A percentile compares a stretch with the other conserved stretches of the same genome.
Conservation (phyloP, 1,140 invertebrate species). For the Manduca sexta region DNA sequence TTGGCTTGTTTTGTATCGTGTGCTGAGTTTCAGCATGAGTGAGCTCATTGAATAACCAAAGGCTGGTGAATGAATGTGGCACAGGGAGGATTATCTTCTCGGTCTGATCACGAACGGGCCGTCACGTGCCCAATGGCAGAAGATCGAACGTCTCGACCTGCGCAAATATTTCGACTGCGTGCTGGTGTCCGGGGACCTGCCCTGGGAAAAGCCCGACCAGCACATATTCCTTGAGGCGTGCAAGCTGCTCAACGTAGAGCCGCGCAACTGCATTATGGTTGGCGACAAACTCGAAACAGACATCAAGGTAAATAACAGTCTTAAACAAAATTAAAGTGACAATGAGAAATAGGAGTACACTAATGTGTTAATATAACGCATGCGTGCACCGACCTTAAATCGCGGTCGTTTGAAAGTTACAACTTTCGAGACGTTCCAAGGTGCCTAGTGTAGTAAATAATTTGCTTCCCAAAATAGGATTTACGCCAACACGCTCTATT, state of each 20-base stretch:
- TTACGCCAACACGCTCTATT: background rate
- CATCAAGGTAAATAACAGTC: too few species aligned
- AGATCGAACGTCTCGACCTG: constrained; percentile 80
- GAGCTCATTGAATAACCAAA: constrained; percentile 45
- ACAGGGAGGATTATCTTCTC: constrained; percentile 79
- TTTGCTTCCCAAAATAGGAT: too few species aligned
- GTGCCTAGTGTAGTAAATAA: too few species aligned
- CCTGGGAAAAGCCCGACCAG: constrained; percentile 87
- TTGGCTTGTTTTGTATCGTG: constrained; percentile 38
- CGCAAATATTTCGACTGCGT: constrained; percentile 84
- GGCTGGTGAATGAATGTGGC: constrained; percentile 55
- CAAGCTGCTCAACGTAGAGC: constrained; percentile 80
- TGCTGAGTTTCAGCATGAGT: constrained; percentile 61
- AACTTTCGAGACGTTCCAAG: too few species aligned
- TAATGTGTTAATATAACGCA: background rate
- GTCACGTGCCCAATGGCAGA: constrained; percentile 90
- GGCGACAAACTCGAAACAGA: constrained; percentile 91
- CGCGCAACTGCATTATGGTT: constrained; percentile 86
- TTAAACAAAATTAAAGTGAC: too few species aligned
- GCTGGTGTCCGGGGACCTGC: constrained; percentile 86
- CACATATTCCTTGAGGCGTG: constrained; percentile 86
- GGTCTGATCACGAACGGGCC: constrained; percentile 89
- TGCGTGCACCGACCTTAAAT: background rate
- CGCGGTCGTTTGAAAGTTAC: too few species aligned
- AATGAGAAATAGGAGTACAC: background rate